Evolutionary conservation across 2,113 vertebrate genomes (phyloP).

Genomic region (Glaucomys volans): DNA sequence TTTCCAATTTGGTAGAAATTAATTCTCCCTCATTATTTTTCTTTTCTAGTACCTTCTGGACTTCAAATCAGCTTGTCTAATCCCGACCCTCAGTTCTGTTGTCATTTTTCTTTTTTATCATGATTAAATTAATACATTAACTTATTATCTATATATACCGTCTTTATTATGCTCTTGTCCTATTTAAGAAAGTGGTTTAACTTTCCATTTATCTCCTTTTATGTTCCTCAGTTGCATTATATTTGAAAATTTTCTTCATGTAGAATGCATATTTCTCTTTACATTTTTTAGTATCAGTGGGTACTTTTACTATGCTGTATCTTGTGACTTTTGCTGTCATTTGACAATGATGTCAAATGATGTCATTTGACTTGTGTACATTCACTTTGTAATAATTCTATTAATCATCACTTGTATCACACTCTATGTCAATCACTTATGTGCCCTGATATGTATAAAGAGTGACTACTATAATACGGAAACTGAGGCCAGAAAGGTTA

Average conservation of each 20-base stretch:
- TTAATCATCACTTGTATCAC: neutral
- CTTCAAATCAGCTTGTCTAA: neutral
- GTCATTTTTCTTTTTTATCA: neutral
- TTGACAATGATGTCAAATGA: no score
- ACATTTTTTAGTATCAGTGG: neutral
- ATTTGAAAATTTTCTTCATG: slow-evolving; percentile 20
- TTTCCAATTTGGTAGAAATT: neutral
- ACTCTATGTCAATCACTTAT: neutral
- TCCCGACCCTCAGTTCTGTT: neutral
- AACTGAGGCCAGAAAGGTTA: neutral
- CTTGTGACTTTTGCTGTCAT: slow-evolving; percentile 18
- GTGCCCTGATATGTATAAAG: neutral
- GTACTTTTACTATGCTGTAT: slow-evolving; percentile 2
- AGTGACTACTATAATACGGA: neutral
- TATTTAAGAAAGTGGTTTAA: neutral
- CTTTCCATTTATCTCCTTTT: neutral
- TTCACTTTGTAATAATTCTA: slow-evolving; percentile 7
- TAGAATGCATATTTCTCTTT: slow-evolving; percentile 19
- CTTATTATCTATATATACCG: neutral
- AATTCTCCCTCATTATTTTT: neutral
- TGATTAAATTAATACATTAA: neutral
- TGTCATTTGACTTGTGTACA: neutral
- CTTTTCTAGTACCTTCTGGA: neutral
- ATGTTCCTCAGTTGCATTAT: neutral
- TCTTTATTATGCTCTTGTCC: neutral